Conservation (phyloP, 2,113 vertebrate genomes). For the Hippocampus abdominalis region DNA sequence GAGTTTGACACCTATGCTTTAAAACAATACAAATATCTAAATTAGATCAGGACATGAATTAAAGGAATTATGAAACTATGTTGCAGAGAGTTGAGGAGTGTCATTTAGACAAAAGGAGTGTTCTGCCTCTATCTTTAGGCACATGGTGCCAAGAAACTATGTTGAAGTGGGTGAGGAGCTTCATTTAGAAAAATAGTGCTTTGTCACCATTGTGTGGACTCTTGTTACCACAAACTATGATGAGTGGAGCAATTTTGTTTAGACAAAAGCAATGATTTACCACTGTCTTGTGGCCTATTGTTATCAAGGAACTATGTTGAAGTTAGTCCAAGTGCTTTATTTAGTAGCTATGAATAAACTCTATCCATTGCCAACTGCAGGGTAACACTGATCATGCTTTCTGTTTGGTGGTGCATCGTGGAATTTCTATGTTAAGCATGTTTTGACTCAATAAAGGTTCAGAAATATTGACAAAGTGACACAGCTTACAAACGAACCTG, state of each 20-base stretch:
- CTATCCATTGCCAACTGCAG: no score
- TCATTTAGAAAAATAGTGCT: background rate
- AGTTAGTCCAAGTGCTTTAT: no score
- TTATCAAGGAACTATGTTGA: no score
- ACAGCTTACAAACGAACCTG: slow-evolving; percentile 11
- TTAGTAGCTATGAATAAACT: no score
- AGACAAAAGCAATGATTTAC: background rate
- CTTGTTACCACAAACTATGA: background rate
- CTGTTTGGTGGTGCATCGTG: background rate
- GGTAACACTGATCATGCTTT: background rate
- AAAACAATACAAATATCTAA: no score
- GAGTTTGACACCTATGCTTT: no score
- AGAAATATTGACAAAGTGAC: background rate
- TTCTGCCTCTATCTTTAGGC: no score
- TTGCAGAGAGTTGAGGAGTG: background rate
- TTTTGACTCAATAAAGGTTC: background rate
- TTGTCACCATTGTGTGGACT: background rate
- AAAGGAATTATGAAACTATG: background rate
- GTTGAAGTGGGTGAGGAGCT: background rate
- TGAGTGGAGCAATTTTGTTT: background rate
- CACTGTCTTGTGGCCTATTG: no score
- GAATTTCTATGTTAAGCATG: background rate
- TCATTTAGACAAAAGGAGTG: no score
- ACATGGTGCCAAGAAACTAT: background rate
- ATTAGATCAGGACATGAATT: no score